phyloP scores from a whole-genome alignment of 2,888 invertebrate species.

The Tetropium fuscum region DNA sequence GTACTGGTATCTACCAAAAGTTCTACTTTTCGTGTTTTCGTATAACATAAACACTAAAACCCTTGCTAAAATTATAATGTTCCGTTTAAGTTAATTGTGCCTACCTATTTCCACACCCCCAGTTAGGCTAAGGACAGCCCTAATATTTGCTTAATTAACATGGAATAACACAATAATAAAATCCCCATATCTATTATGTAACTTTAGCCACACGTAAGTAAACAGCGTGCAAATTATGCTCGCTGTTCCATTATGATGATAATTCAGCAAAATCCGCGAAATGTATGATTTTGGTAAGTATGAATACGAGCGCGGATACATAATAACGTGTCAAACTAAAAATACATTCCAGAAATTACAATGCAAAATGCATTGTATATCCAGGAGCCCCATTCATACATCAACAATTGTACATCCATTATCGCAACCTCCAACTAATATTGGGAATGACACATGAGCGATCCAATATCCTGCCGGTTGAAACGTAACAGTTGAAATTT shows the following conservation, averaged over 20 bases:
- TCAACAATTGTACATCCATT: constrained; percentile 53
- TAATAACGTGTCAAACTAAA: constrained; percentile 42
- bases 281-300: constrained; percentile 8
- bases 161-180: constrained; percentile 1
- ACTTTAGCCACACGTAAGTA: background rate
- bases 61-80: too few species aligned
- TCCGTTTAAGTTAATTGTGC: too few species aligned
- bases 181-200: background rate
- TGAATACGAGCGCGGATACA: constrained; percentile 17
- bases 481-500: constrained; percentile 58
- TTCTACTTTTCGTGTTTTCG: too few species aligned
- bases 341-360: constrained; percentile 50
- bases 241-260: constrained; percentile 4
- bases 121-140: too few species aligned
- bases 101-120: too few species aligned
- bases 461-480: constrained; percentile 59
- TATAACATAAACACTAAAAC: too few species aligned
- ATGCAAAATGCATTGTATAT: constrained; percentile 52
- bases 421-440: constrained; percentile 55
- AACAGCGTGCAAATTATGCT: background rate
- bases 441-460: constrained; percentile 60
- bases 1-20: too few species aligned
- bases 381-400: constrained; percentile 50
- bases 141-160: background rate
- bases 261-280: constrained; percentile 6